phyloP scores from a whole-genome alignment of 2,797 vertebrate genomes.

The Clarias platycephalus region DNA sequence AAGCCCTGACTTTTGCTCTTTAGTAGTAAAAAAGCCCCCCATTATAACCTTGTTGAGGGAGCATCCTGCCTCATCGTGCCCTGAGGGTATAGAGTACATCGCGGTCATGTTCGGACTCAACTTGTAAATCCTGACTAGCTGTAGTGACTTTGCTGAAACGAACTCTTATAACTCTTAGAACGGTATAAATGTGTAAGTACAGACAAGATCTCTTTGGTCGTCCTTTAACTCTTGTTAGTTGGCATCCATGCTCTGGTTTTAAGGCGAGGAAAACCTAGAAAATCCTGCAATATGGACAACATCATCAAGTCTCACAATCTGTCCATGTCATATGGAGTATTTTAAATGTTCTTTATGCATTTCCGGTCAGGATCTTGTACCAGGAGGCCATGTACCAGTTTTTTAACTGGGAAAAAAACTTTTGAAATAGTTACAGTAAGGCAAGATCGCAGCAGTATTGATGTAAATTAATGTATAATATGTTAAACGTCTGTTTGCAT shows the following conservation, averaged over 20 bases:
- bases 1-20: not conserved
- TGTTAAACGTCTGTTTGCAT: not conserved
- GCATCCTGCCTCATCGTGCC: conserved; percentile 21
- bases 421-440: too few relatives aligned
- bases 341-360: too few relatives aligned
- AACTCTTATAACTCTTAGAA: not conserved
- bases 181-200: not conserved
- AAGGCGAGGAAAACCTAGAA: too few relatives aligned
- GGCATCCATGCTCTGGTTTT: not conserved
- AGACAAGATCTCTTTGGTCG: not conserved
- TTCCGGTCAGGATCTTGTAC: too few relatives aligned
- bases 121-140: not conserved
- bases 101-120: not conserved
- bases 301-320: too few relatives aligned
- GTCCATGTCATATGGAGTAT: too few relatives aligned
- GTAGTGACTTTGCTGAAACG: not conserved
- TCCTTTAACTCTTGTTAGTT: not conserved
- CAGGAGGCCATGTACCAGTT: too few relatives aligned
- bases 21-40: not conserved
- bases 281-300: too few relatives aligned
- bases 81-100: not conserved
- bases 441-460: not conserved
- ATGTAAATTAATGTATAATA: not conserved
- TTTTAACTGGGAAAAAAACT: too few relatives aligned
- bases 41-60: not conserved